These are phyloP conservation scores for Protodeltote pygarga DNA, from an alignment of 2,888 invertebrate genomes.

Conservation along the genomic window DNA sequence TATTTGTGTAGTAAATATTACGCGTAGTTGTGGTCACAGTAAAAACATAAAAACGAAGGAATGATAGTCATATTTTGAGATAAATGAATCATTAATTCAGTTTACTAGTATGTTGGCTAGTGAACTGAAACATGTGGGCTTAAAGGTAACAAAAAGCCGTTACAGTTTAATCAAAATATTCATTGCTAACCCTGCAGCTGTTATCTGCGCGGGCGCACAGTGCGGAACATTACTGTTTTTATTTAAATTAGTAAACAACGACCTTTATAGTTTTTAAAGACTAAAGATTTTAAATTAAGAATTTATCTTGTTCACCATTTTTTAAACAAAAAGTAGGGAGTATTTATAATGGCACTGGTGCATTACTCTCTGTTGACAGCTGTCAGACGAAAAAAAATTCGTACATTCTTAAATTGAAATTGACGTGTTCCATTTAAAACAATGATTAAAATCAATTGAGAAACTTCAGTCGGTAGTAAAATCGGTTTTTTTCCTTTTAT, in stretches of 20 bases:
- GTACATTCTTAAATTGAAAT: conserved; percentile 78
- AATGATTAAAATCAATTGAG: conserved; percentile 79
- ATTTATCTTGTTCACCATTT: conserved; percentile 23
- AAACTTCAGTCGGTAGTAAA: conserved; percentile 55
- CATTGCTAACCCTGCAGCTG: conserved; percentile 63
- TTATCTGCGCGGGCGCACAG: conserved; percentile 66
- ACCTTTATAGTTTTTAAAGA: conserved; percentile 41
- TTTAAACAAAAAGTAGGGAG: conserved; percentile 32
- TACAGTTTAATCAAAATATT: conserved; percentile 50
- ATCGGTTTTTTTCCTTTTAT: conserved; percentile 35
- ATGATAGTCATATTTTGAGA: no score
- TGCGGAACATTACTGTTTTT: conserved; percentile 84
- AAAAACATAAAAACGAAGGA: conserved; percentile 2
- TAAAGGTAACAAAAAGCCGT: conserved; percentile 41
- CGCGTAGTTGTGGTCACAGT: conserved; percentile 10
- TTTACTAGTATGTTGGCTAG: conserved; percentile 25
- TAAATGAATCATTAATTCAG: conserved; percentile 22
- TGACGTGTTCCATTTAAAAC: conserved; percentile 85
- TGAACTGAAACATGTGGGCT: conserved; percentile 41
- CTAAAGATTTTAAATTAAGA: conserved; percentile 23
- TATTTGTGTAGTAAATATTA: conserved; percentile 41
- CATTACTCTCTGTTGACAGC: conserved; percentile 66
- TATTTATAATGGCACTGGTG: conserved; percentile 57
- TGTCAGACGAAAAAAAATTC: conserved; percentile 68
- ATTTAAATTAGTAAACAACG: conserved; percentile 73